These are phyloP conservation scores for Brenthis ino DNA, from an alignment of 2,888 invertebrate species.

Conservation along the genomic window DNA sequence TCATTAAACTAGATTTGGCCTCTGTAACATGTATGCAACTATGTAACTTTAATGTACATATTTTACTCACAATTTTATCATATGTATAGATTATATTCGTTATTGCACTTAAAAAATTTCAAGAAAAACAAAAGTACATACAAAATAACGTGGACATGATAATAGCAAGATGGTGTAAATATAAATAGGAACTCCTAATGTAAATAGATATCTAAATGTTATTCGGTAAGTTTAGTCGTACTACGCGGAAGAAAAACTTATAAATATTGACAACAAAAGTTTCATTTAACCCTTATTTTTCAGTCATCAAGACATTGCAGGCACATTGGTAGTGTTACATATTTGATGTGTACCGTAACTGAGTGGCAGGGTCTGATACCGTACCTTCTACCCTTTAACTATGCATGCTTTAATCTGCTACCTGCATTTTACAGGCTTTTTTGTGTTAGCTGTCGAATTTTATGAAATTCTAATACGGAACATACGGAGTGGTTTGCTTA, in stretches of 20 bases:
- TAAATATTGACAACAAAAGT: neutral
- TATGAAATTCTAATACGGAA: slow-evolving; percentile 20
- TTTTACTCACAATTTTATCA: too few species aligned
- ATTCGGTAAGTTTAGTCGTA: too few species aligned
- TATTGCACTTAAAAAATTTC: too few species aligned
- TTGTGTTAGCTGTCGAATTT: slow-evolving; percentile 27
- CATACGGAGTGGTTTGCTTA: neutral
- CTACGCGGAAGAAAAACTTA: neutral
- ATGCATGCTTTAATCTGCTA: slow-evolving; percentile 62
- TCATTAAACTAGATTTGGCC: too few species aligned
- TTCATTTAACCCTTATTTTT: slow-evolving; percentile 16
- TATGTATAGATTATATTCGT: too few species aligned
- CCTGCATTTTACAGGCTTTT: slow-evolving; percentile 35
- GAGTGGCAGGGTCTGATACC: slow-evolving; percentile 33
- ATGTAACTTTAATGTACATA: too few species aligned
- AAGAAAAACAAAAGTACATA: too few species aligned
- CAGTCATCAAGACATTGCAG: slow-evolving; percentile 23
- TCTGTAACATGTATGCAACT: too few species aligned
- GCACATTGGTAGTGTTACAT: slow-evolving; percentile 31
- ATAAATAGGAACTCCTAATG: too few species aligned
- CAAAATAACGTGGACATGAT: too few species aligned
- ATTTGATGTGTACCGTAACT: slow-evolving; percentile 36
- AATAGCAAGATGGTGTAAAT: too few species aligned
- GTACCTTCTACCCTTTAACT: slow-evolving; percentile 53
- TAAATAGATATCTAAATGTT: too few species aligned